Evolutionary conservation across 2,797 vertebrate genomes (phyloP).

Genomic region (Platyrinchus mystaceus): DNA sequence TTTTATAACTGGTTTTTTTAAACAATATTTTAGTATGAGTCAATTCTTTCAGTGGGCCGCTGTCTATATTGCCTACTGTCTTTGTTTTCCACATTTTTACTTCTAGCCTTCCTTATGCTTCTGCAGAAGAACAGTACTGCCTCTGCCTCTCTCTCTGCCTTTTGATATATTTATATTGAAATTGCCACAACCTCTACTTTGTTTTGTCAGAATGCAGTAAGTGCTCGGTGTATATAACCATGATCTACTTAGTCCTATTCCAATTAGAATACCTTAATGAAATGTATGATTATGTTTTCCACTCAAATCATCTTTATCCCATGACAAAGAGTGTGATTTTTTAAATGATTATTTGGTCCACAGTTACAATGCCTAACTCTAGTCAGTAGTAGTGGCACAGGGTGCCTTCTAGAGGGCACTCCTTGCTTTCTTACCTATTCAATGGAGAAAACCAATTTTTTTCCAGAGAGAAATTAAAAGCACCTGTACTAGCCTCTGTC

Average conservation of each 20-base stretch:
- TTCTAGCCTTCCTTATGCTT: neutral
- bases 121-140: neutral
- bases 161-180: neutral
- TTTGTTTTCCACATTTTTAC: neutral
- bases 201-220: neutral
- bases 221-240: neutral
- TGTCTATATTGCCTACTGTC: neutral
- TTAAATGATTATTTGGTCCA: neutral
- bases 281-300: neutral
- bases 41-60: neutral
- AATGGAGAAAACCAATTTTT: neutral
- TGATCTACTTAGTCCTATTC: neutral
- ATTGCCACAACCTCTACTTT: neutral
- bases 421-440: neutral
- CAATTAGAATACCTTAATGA: neutral
- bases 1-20: no score
- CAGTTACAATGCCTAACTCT: neutral
- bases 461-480: neutral
- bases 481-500: neutral
- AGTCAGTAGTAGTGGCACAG: neutral
- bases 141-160: neutral
- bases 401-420: neutral
- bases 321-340: neutral
- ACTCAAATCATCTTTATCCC: neutral
- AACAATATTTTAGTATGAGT: neutral